Evolutionary conservation across 2,888 invertebrate species (phyloP), one percentile per base, ranked within the genome.

Genomic region (Agrilus mali): DNA sequence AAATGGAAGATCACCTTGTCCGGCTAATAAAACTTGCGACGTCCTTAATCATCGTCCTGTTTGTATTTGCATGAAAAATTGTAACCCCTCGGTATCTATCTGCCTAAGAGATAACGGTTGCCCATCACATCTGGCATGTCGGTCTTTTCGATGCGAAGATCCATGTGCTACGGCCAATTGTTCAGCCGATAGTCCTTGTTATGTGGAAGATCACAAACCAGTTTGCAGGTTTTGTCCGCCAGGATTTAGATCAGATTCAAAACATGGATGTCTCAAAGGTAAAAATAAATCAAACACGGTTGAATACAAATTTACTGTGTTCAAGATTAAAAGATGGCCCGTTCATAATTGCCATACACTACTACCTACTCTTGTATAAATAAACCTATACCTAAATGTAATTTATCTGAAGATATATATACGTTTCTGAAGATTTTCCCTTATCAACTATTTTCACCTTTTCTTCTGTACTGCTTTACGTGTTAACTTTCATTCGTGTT

Each of bases 221-320:
- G 82, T 86, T 70, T 93, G 93, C 85, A 88, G 89, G 81, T 89
- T 87, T 79, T 93, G 93, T 77, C 89, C 92, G 65, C 78, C 79
- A 70, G 93, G 90, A 75, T 92, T 85, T 78, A 82, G 82, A 74
- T 83, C 86, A 70, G 89, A 92, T 74, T 80, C 86, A 66, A 82
- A 82, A 77, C 84, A 85, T 74, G 90, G 90, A 84, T 93, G 92
- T 78, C 81, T 86, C 73, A 87, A 89, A 90, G 90, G 92, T 92
- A 92, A 89, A 47, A 38, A 42, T 42, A 46, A 8, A 27, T 27
- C 27, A 27, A 27, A 27, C 27, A 27, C 8, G 27, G 10, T 27
- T 27, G 27, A 27, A 27, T 27, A 27, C 27, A 10, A 10, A 10
- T 27, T 27, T 27, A 27, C 27, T 27, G 27, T 27, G 10, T 27